These are phyloP conservation scores for Tenualosa ilisha DNA, from an alignment of 2,797 vertebrate species.

Conservation along the genomic window DNA sequence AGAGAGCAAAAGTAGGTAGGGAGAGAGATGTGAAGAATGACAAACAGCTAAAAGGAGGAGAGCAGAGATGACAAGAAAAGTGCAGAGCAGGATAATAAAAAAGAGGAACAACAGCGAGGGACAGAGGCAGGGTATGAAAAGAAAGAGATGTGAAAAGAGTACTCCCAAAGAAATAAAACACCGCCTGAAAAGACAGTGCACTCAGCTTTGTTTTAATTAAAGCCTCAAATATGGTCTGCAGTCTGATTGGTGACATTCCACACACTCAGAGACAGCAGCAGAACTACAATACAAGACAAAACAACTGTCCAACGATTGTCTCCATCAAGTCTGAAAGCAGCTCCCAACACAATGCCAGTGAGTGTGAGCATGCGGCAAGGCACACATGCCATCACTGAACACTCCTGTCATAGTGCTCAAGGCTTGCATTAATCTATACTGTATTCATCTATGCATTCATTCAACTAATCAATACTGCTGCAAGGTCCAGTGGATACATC, in stretches of 20 bases:
- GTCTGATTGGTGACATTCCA: neutral
- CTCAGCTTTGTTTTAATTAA: neutral
- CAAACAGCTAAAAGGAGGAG: neutral
- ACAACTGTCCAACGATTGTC: neutral
- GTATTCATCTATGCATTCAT: neutral
- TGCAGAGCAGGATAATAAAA: neutral
- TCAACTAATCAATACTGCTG: neutral
- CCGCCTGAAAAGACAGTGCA: neutral
- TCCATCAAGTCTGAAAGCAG: neutral
- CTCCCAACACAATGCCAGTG: neutral
- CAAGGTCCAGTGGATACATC: neutral
- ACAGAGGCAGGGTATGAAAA: neutral
- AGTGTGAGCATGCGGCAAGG: neutral
- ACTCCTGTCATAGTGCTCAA: neutral
- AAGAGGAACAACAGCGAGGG: neutral
- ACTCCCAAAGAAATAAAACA: neutral
- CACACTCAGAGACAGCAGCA: neutral
- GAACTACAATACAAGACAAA: neutral
- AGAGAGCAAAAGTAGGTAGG: neutral
- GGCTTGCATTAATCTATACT: neutral
- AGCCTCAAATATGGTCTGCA: neutral
- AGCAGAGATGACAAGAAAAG: neutral
- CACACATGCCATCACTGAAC: neutral
- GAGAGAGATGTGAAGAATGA: neutral
- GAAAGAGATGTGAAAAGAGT: neutral